These are phyloP conservation scores for Brenthis ino DNA, from an alignment of 2,888 invertebrate genomes.

Conservation along the genomic window DNA sequence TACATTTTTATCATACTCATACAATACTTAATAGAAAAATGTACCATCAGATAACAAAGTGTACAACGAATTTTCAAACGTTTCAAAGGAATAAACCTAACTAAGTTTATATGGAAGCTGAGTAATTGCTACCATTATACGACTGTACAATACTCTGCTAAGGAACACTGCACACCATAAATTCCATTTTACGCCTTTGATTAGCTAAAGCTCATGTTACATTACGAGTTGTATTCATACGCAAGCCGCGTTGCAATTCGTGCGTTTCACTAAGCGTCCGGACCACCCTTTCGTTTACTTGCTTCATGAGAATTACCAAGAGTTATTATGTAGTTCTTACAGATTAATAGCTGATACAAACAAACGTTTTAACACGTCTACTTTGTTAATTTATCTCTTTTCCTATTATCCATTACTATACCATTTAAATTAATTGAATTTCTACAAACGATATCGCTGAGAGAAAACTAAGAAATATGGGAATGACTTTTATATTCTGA, in stretches of 20 bases:
- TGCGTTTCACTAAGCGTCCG: conserved; percentile 56
- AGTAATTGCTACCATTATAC: conserved; percentile 77
- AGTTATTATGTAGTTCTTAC: too few relatives aligned
- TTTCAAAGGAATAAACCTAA: conserved; percentile 39
- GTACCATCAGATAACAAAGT: conserved; percentile 17
- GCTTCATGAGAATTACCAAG: too few relatives aligned
- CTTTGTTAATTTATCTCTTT: too few relatives aligned
- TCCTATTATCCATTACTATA: too few relatives aligned
- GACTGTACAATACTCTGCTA: conserved; percentile 75
- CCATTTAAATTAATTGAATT: too few relatives aligned
- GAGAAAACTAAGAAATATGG: too few relatives aligned
- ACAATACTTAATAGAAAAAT: not conserved
- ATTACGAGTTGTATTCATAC: conserved; percentile 60
- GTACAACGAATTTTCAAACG: conserved; percentile 33
- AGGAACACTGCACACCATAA: conserved; percentile 76
- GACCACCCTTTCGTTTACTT: conserved; percentile 62
- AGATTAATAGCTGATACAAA: not conserved
- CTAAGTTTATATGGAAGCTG: conserved; percentile 63
- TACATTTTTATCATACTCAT: not conserved
- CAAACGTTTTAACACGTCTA: too few relatives aligned
- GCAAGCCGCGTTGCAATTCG: conserved; percentile 50
- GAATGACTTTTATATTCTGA: too few relatives aligned
- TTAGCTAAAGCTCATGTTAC: conserved; percentile 75
- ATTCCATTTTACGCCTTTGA: conserved; percentile 78
- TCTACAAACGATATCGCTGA: too few relatives aligned